Evolutionary conservation across 1,140 invertebrate species (phyloP), one percentile per base, ranked within the genome.

Genomic region (Drosophila serrata): DNA sequence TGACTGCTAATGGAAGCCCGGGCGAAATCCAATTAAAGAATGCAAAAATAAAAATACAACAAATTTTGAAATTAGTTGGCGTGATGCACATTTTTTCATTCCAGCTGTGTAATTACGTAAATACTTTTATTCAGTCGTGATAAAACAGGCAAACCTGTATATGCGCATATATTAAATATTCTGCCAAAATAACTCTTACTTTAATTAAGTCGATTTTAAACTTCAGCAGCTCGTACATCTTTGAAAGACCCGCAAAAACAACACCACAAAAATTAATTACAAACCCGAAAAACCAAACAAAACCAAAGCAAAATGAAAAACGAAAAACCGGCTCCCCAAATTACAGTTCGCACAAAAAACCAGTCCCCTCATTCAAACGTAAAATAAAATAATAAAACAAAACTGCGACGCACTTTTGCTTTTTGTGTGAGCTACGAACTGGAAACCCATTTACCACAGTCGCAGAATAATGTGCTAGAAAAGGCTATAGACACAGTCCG

Each of bases 321-420:
- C 61, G 12, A 19, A 60, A 79, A 84, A 76, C 79, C 62, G 62
- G 79, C 68, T 82, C 35, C 40, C 55, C 39, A 74, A 82, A 74
- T 82, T 78, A 82, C 74, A 68, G 51, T 74, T 74, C 45, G 45
- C 67, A 58, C 53, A 43, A 76, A 75, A 81, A 84, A 82, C 75
- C 64, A 57, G 64, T 79, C 58, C 15, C 48, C 17, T 40, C 55
- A 42, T 37, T 45, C 37, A 45, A 70, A 55, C 58, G 51, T 49
- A 49, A 61, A 75, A 75, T 40, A 24, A 48, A 64, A 42, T 39
- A 31, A 39, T 46, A 33, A 79, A 84, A 60, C 55, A 46, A 78
- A 84, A 45, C 72, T 84, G 72, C 81, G 81, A 76, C 81, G 81
- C 81, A 84, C 72, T 79, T 79, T 79, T 75, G 17, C 37, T 75